A percentile compares a stretch with the other conserved stretches of the same genome.
phyloP scores from a whole-genome alignment of 2,797 vertebrate species.

The Fundulus diaphanus region DNA sequence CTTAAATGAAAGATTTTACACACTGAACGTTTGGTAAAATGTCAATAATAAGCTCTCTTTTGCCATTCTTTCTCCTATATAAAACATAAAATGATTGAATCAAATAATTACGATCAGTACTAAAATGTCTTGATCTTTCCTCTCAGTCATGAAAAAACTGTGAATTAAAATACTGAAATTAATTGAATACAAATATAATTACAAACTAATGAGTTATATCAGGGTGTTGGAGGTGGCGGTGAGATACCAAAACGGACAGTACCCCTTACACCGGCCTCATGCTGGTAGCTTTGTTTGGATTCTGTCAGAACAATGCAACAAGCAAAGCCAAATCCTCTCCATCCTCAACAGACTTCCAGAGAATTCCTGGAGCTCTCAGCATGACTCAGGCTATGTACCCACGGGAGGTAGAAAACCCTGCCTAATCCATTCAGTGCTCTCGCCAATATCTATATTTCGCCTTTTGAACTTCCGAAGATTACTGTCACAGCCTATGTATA shows the following conservation, averaged over 20 bases:
- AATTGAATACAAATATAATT: neutral
- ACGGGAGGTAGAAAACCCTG: slow-evolving; percentile 80
- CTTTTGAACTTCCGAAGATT: slow-evolving; percentile 66
- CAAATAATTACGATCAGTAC: neutral
- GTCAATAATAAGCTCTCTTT: neutral
- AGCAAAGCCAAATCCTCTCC: slow-evolving; percentile 70
- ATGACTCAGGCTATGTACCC: slow-evolving; percentile 63
- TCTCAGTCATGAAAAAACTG: too few relatives aligned
- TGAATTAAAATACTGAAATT: neutral
- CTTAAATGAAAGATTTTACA: neutral
- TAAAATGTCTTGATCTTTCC: neutral
- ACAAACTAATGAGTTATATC: neutral
- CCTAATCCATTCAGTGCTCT: slow-evolving; percentile 79
- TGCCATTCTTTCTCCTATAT: neutral
- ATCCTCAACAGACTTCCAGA: slow-evolving; percentile 59
- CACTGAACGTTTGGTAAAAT: neutral
- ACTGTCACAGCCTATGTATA: slow-evolving; percentile 55
- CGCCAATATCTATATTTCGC: slow-evolving; percentile 78
- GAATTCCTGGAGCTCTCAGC: slow-evolving; percentile 75
- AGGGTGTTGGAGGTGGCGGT: neutral
- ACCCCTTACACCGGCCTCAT: slow-evolving; percentile 52
- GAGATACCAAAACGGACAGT: slow-evolving; percentile 22
- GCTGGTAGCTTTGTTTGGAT: slow-evolving; percentile 76
- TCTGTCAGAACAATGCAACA: slow-evolving; percentile 70
- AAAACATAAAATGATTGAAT: neutral